Evolutionary conservation across 1,140 invertebrate genomes (phyloP).

Genomic region (Trichoplusia ni): DNA sequence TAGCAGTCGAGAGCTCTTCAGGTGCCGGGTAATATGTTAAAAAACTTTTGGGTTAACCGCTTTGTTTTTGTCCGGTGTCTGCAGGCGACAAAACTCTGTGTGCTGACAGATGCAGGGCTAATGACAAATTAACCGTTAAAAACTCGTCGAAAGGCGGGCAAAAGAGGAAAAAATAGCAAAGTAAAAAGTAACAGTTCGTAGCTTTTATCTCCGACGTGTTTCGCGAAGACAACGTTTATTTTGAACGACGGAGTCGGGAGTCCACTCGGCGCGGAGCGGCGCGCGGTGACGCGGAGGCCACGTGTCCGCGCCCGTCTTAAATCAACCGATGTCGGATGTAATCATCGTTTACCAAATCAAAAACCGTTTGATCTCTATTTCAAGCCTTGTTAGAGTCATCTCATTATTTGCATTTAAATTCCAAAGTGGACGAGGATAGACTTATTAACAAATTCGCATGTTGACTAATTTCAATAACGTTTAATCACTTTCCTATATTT

Average conservation of each 20-base stretch:
- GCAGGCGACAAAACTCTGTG: slow-evolving; percentile 42
- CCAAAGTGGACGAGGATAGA: neutral
- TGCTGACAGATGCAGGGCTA: slow-evolving; percentile 64
- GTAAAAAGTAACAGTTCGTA: slow-evolving; percentile 49
- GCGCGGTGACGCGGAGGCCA: neutral
- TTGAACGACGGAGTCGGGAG: slow-evolving; percentile 46
- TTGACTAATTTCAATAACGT: no score
- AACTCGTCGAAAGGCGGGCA: slow-evolving; percentile 48
- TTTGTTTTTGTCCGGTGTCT: slow-evolving; percentile 37
- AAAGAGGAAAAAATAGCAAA: slow-evolving; percentile 48
- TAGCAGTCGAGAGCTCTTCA: slow-evolving; percentile 1
- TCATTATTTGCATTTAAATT: slow-evolving; percentile 21
- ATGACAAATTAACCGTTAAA: slow-evolving; percentile 70
- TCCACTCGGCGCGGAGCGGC: slow-evolving; percentile 27
- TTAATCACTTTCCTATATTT: no score
- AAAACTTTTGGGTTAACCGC: slow-evolving; percentile 31
- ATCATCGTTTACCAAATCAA: slow-evolving; percentile 51
- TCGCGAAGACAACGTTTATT: slow-evolving; percentile 54
- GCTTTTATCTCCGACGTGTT: slow-evolving; percentile 53
- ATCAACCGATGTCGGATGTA: slow-evolving; percentile 58
- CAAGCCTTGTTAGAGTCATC: slow-evolving; percentile 5
- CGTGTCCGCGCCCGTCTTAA: slow-evolving; percentile 42
- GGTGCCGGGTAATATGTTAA: neutral
- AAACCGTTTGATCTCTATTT: slow-evolving; percentile 66
- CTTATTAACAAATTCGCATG: no score